Evolutionary conservation across 2,113 vertebrate genomes (phyloP), one percentile per base, ranked within the genome.

Genomic region (Danionella cerebrum): DNA sequence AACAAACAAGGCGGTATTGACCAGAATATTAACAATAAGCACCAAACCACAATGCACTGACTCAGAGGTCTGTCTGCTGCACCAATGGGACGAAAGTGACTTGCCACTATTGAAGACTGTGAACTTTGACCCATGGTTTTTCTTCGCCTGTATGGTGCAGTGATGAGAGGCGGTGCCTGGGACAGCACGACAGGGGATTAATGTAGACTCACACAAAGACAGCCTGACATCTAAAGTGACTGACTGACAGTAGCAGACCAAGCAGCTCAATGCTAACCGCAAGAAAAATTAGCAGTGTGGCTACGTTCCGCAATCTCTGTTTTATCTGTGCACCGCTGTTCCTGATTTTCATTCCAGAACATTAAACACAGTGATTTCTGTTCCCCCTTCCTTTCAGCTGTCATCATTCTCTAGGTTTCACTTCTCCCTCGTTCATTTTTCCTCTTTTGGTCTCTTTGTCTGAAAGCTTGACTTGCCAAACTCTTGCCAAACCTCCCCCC

Each of bases 291-390:
- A 71, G 60, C 18, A 42, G 35, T 50, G 5, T 14, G 7, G n/a
- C 65, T 45, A 48, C 6, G 1, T 67, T 68, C 50, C 54, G 24
- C 45, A 71, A 52, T 64, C 35, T 45, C 25, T 6, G 21, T 42
- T 29, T 29, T 65, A 63, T 39, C 60, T 71, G 44, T 52, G 53
- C 51, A n/a, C 45, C 53, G 64, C 75, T 76, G 72, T 31, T 74
- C 50, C 66, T 67, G 72, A 72, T 75, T 78, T 77, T 71, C 64
- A 75, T 75, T 69, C 59, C 72, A 54, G 65, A 74, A 71, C 53
- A 76, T 76, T 79, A 80, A 81, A 83, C 77, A 72, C 73, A 69
- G 14, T 4, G 39, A 67, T 53, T 55, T 67, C 45, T 42, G 35
- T 53, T 51, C 60, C 42, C 27, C 29, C 42, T 51, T 33, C 53